These are phyloP conservation scores for Puntigrus tetrazona DNA, from an alignment of 2,113 vertebrate species.

Conservation along the genomic window DNA sequence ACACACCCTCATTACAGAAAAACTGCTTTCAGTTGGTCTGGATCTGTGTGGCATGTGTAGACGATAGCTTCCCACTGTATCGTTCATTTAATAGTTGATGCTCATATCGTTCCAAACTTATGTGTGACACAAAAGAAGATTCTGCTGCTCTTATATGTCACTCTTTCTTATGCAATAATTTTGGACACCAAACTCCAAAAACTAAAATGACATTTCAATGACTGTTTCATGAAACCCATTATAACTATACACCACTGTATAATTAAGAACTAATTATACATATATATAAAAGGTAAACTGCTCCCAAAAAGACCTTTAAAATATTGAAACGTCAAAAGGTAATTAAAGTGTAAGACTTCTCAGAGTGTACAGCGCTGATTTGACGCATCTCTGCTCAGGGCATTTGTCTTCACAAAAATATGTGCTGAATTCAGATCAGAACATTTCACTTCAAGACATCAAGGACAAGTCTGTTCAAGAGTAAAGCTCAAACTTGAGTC, in stretches of 20 bases:
- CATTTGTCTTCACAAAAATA: conserved; percentile 35
- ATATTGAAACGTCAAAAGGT: background rate
- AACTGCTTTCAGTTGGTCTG: background rate
- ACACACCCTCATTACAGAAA: conserved; percentile 12
- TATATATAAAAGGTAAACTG: too few relatives aligned
- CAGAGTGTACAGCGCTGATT: conserved; percentile 42
- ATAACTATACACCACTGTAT: background rate
- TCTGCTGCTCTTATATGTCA: background rate
- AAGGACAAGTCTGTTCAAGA: conserved; percentile 52
- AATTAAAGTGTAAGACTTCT: too few relatives aligned
- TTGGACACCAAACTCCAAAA: background rate
- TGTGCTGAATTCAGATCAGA: conserved; percentile 16
- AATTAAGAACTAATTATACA: background rate
- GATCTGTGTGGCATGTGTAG: background rate
- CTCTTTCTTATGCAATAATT: background rate
- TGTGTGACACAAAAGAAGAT: background rate
- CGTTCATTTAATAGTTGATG: background rate
- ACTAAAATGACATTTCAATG: background rate
- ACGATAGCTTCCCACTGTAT: background rate
- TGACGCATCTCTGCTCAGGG: conserved; percentile 54
- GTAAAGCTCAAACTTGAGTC: background rate
- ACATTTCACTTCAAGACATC: background rate
- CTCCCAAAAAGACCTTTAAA: background rate
- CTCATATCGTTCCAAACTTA: background rate
- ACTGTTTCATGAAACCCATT: background rate